phyloP scores from a whole-genome alignment of 2,797 vertebrate genomes.

The Lutjanus argentimaculatus region DNA sequence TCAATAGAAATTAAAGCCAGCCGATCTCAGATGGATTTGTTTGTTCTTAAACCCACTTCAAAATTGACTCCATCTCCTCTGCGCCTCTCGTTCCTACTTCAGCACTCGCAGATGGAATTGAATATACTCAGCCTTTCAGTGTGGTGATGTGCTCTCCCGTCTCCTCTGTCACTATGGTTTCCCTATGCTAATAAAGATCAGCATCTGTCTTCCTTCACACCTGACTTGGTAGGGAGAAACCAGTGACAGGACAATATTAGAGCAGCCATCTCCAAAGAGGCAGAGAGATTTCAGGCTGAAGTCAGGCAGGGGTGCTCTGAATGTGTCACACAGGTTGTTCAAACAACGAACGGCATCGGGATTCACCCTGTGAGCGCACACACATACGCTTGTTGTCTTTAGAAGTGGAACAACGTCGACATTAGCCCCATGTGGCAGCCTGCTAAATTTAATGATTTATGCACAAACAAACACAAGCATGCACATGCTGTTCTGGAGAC shows the following conservation, averaged over 20 bases:
- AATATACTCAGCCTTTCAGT: constrained; percentile 28
- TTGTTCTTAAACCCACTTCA: constrained; percentile 65
- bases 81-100: constrained; percentile 27
- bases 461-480: constrained; percentile 18
- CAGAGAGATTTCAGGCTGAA: constrained; percentile 28
- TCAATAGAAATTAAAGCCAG: constrained; percentile 33
- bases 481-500: constrained; percentile 25
- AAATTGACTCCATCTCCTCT: constrained; percentile 44
- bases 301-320: constrained; percentile 43
- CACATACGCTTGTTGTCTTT: constrained; percentile 13
- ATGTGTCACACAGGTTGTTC: constrained; percentile 60
- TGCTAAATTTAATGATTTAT: constrained; percentile 56
- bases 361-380: constrained; percentile 10
- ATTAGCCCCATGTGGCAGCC: constrained; percentile 38
- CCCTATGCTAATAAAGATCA: constrained; percentile 58
- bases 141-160: constrained; percentile 1
- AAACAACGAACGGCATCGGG: not conserved
- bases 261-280: constrained; percentile 44
- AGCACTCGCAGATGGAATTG: constrained; percentile 39
- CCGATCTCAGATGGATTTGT: constrained; percentile 49
- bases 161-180: constrained; percentile 51
- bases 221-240: constrained; percentile 46
- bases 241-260: constrained; percentile 53
- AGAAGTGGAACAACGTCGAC: constrained; percentile 29
- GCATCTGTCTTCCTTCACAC: constrained; percentile 57